Conservation (phyloP, 1,140 invertebrate species). For the Euura saliciscinereae region DNA sequence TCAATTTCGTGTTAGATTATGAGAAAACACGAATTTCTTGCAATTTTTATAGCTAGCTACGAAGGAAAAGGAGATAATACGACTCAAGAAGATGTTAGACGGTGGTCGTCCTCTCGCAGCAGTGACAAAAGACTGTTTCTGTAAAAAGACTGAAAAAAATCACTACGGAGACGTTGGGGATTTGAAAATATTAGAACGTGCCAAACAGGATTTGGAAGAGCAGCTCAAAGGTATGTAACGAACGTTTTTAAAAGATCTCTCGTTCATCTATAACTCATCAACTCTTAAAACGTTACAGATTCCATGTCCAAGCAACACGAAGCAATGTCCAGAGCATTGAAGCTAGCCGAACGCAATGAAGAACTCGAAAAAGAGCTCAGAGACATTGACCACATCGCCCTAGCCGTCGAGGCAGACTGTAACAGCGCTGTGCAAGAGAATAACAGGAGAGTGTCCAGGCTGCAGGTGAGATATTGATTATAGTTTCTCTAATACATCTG, state of each 20-base stretch:
- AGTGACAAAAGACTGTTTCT: slow-evolving; percentile 64
- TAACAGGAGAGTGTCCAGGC: slow-evolving; percentile 45
- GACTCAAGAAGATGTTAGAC: slow-evolving; percentile 68
- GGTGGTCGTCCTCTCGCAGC: slow-evolving; percentile 64
- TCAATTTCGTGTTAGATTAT: no score
- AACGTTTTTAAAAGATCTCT: slow-evolving; percentile 4
- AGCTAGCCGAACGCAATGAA: slow-evolving; percentile 71
- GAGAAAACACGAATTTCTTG: no score
- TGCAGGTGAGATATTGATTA: slow-evolving; percentile 44
- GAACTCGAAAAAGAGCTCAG: slow-evolving; percentile 69
- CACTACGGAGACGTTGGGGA: slow-evolving; percentile 51
- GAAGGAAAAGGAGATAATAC: slow-evolving; percentile 68
- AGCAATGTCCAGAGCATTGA: slow-evolving; percentile 72
- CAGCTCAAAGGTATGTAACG: slow-evolving; percentile 59
- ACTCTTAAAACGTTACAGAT: slow-evolving; percentile 44
- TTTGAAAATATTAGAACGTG: slow-evolving; percentile 59
- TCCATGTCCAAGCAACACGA: slow-evolving; percentile 73
- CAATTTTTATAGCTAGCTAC: slow-evolving; percentile 37
- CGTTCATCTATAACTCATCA: slow-evolving; percentile 8
- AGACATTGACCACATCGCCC: slow-evolving; percentile 70
- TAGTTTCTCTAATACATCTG: slow-evolving; percentile 13
- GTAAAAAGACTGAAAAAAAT: slow-evolving; percentile 54
- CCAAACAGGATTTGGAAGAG: slow-evolving; percentile 63
- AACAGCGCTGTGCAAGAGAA: slow-evolving; percentile 56
- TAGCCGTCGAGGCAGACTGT: slow-evolving; percentile 70